A percentile compares a stretch with the other conserved stretches of the same genome.
Conservation (phyloP, 2,113 vertebrate genomes). For the Ammodytes marinus region DNA sequence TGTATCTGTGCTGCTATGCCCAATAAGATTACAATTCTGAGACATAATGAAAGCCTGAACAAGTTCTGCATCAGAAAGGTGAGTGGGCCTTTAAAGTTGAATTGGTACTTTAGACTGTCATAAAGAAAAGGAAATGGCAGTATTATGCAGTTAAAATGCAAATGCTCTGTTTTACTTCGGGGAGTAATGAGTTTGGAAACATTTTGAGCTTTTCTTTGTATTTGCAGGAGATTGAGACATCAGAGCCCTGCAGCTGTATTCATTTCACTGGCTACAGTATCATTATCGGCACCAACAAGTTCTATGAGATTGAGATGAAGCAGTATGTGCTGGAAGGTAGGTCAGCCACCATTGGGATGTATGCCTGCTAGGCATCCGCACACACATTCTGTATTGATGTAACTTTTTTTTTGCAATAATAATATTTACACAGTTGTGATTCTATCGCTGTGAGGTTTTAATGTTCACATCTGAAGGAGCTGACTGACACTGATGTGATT, state of each 20-base stretch:
- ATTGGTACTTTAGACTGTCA: background rate
- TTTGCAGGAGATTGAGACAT: slow-evolving; percentile 96
- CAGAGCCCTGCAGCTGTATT: slow-evolving; percentile 98
- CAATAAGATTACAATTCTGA: slow-evolving; percentile 94
- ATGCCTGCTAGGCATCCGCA: background rate
- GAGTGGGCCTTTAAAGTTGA: slow-evolving; percentile 49
- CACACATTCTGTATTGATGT: background rate
- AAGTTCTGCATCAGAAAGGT: slow-evolving; percentile 99
- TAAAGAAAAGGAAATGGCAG: background rate
- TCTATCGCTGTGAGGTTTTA: background rate
- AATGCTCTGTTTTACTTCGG: background rate
- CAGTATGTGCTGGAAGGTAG: slow-evolving; percentile 96
- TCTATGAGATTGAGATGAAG: slow-evolving; percentile 99
- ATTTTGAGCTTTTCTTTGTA: slow-evolving; percentile 16
- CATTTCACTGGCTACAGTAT: slow-evolving; percentile 98
- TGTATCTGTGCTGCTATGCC: slow-evolving; percentile 98
- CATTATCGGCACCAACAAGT: slow-evolving; percentile 98
- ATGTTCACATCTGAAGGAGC: slow-evolving; percentile 12
- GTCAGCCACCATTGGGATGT: slow-evolving; percentile 30
- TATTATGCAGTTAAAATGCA: slow-evolving; percentile 1
- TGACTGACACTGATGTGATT: slow-evolving; percentile 10
- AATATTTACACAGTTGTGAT: background rate
- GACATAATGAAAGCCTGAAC: slow-evolving; percentile 95
- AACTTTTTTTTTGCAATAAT: slow-evolving; percentile 3
- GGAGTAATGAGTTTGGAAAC: background rate